Percentiles rank a stretch among this genome's conserved stretches.
Conservation (phyloP, 2,888 invertebrate genomes). For the Drosophila leonis region DNA sequence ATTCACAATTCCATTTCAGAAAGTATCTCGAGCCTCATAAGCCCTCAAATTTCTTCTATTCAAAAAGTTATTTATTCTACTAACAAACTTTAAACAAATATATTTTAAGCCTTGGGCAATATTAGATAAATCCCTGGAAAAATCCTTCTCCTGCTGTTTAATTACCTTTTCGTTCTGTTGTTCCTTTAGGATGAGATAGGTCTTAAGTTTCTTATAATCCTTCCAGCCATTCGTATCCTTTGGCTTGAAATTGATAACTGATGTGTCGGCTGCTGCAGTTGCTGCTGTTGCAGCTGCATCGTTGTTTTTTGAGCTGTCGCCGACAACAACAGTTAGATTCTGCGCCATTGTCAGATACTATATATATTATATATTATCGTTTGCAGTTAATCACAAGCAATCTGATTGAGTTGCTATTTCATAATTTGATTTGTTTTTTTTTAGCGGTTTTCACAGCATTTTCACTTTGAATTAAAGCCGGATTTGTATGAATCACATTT, state of each 20-base stretch:
- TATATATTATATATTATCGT: conserved; percentile 16
- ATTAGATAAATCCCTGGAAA: not conserved
- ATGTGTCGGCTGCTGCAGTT: conserved; percentile 7
- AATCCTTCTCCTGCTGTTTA: not conserved
- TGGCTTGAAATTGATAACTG: conserved; percentile 63
- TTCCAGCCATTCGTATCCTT: conserved; percentile 82
- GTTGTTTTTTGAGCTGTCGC: conserved; percentile 28
- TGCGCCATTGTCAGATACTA: conserved; percentile 54
- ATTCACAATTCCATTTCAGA: no score
- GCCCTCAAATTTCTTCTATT: not conserved
- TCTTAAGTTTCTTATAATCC: conserved; percentile 84
- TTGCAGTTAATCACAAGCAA: conserved; percentile 23
- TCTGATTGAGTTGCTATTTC: conserved; percentile 26
- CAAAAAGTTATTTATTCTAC: not conserved
- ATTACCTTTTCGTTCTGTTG: conserved; percentile 83
- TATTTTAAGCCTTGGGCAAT: not conserved
- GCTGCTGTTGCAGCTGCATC: conserved; percentile 3
- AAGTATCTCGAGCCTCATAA: not conserved
- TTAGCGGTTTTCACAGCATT: conserved; percentile 16
- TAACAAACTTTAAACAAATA: no score
- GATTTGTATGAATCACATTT: conserved; percentile 37
- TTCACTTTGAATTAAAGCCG: conserved; percentile 13
- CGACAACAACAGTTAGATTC: conserved; percentile 63
- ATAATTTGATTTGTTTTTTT: conserved; percentile 14
- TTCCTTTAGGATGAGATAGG: conserved; percentile 84